Evolutionary conservation across 2,888 invertebrate genomes (phyloP).

Genomic region (Cryptus viduatorius): DNA sequence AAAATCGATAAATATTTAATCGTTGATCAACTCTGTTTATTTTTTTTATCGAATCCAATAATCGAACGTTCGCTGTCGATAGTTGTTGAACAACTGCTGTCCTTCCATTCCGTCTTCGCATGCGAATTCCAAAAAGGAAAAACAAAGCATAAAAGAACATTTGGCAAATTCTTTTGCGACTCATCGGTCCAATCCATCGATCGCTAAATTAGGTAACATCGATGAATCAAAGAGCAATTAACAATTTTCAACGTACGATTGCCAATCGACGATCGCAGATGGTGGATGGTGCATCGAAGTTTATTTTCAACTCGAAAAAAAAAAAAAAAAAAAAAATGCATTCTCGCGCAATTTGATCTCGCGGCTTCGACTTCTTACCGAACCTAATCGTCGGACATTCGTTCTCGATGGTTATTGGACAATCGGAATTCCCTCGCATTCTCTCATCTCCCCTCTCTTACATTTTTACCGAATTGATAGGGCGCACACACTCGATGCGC

Average conservation of each 20-base stretch:
- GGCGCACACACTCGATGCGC: constrained; percentile 32
- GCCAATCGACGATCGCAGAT: constrained; percentile 35
- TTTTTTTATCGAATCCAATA: too few species aligned
- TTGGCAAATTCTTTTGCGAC: too few species aligned
- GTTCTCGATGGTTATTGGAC: constrained; percentile 67
- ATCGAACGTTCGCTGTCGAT: too few species aligned
- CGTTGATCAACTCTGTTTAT: too few species aligned
- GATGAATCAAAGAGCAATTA: neutral
- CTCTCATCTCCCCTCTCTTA: neutral
- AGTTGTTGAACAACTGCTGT: too few species aligned
- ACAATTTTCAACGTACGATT: neutral
- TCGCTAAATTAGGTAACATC: neutral
- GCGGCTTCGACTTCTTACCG: constrained; percentile 48
- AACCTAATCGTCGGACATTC: constrained; percentile 61
- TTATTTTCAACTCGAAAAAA: neutral
- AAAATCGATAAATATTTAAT: too few species aligned
- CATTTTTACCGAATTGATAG: constrained; percentile 59
- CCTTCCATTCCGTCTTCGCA: too few species aligned
- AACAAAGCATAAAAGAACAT: too few species aligned
- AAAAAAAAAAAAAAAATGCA: constrained; percentile 12
- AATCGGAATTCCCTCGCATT: constrained; percentile 63
- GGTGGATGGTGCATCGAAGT: constrained; percentile 17
- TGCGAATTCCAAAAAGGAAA: too few species aligned
- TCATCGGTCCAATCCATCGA: neutral
- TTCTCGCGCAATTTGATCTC: constrained; percentile 54